Conservation (phyloP, 1,140 invertebrate species). For the Eurosta solidaginis region DNA sequence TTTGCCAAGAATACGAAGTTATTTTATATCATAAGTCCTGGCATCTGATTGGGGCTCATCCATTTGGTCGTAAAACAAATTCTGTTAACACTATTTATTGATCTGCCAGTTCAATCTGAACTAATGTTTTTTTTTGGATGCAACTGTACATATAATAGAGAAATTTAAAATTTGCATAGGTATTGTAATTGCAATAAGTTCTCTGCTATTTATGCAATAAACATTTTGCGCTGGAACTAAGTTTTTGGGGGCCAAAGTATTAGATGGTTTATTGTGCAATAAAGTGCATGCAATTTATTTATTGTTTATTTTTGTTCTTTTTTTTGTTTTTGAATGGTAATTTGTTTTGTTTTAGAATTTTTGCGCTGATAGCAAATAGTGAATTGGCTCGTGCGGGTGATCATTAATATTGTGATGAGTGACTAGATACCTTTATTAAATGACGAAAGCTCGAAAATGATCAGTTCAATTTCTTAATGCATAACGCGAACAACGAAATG, state of each 20-base stretch:
- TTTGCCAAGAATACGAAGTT: no score
- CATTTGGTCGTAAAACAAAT: no score
- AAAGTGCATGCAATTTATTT: not conserved
- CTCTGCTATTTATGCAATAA: not conserved
- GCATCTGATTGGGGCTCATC: no score
- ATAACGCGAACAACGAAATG: not conserved
- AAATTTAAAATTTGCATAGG: no score
- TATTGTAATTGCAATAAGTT: no score
- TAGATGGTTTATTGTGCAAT: not conserved
- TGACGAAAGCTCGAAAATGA: not conserved
- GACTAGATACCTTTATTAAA: not conserved
- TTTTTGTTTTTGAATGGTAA: not conserved
- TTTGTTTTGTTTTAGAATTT: not conserved
- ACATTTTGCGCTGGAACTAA: not conserved
- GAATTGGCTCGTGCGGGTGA: not conserved
- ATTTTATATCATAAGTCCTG: no score
- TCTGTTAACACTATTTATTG: no score
- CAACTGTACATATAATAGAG: no score
- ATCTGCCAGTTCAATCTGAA: no score
- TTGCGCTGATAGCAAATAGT: not conserved
- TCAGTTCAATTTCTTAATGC: slow-evolving; percentile 1
- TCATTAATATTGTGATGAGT: no score
- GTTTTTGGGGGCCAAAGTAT: not conserved
- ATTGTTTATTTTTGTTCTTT: not conserved
- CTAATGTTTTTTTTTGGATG: no score